phyloP scores from a whole-genome alignment of 1,140 invertebrate genomes.

The Trachymyrmex cornetzi region DNA sequence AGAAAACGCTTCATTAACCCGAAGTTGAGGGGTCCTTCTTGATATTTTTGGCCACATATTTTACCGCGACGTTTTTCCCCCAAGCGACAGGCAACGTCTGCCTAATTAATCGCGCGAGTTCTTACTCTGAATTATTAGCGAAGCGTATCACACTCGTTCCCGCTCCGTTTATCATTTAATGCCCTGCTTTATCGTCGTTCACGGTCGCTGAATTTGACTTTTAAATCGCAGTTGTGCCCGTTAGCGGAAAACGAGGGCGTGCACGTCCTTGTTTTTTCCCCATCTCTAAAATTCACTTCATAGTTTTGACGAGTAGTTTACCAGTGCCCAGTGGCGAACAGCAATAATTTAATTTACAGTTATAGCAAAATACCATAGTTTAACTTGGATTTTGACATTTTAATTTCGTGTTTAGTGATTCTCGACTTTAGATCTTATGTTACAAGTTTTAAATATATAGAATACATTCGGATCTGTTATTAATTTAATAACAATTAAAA shows the following conservation, averaged over 20 bases:
- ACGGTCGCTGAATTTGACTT: conserved; percentile 40
- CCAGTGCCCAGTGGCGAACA: background rate
- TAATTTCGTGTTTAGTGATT: background rate
- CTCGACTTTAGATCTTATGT: background rate
- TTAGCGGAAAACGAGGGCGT: background rate
- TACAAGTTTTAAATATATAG: background rate
- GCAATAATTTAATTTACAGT: background rate
- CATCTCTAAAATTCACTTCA: background rate
- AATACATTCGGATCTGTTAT: background rate
- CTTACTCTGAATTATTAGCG: conserved; percentile 40
- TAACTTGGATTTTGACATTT: background rate
- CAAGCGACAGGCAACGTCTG: background rate
- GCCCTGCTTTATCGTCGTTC: conserved; percentile 14
- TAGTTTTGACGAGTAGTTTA: conserved; percentile 3
- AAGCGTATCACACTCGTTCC: too few species aligned
- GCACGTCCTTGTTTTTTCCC: background rate
- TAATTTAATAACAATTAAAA: background rate
- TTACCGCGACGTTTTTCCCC: background rate
- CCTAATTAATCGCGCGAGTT: conserved; percentile 49
- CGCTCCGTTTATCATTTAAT: conserved; percentile 31
- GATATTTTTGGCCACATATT: conserved; percentile 24
- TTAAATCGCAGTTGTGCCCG: conserved; percentile 32
- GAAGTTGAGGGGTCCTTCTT: background rate
- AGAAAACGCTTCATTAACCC: background rate
- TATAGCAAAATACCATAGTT: background rate